Percentiles rank a stretch among this genome's conserved stretches.
These are phyloP conservation scores for Lerista edwardsae DNA, from an alignment of 2,797 vertebrate genomes.

Conservation along the genomic window DNA sequence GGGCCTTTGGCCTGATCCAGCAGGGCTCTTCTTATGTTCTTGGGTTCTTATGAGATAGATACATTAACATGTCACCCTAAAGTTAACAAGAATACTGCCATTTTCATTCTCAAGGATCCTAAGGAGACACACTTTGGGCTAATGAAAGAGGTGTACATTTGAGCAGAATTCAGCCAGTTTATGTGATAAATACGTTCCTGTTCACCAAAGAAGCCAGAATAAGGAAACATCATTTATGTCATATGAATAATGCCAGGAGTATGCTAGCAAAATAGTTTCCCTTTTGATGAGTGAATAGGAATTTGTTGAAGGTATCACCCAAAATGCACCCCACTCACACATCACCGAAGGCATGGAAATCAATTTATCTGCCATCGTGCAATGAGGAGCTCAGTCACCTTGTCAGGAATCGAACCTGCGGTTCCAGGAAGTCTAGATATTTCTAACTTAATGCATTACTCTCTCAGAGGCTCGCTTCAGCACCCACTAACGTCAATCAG, in stretches of 20 bases:
- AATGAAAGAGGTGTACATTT: not conserved
- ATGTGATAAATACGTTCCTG: not conserved
- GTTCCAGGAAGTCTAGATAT: conserved; percentile 25
- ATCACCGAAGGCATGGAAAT: conserved; percentile 6
- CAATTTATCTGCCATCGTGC: conserved; percentile 26
- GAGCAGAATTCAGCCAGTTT: not conserved
- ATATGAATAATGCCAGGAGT: not conserved
- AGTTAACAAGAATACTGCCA: too few species aligned
- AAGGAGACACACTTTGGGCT: not conserved
- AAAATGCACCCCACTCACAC: not conserved
- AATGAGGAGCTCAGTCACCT: conserved; percentile 18
- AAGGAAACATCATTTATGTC: not conserved
- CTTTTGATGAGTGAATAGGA: not conserved
- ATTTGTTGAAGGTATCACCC: not conserved
- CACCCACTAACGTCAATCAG: conserved; percentile 7
- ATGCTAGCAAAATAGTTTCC: not conserved
- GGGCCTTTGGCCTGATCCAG: too few species aligned
- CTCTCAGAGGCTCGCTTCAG: not conserved
- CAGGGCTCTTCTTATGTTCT: too few species aligned
- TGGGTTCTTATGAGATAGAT: not conserved
- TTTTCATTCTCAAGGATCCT: not conserved
- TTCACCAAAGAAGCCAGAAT: not conserved
- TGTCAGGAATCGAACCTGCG: conserved; percentile 26
- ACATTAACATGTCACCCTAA: too few species aligned
- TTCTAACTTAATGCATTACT: conserved; percentile 10